Evolutionary conservation across 1,140 invertebrate species (phyloP).

Genomic region (Pogonus chalceus): DNA sequence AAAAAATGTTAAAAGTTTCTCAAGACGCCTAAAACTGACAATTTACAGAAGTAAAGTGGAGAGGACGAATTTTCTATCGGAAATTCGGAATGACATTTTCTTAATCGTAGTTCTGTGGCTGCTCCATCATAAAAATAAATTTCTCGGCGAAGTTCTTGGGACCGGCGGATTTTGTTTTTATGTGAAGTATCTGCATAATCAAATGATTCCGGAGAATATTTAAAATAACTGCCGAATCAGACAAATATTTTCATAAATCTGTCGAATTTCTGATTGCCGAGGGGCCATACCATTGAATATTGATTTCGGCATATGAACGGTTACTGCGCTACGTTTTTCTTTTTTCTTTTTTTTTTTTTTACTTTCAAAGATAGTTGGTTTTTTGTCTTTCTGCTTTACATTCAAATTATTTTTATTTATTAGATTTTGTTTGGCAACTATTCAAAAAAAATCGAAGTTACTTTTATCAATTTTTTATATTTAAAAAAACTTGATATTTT

Average conservation of each 20-base stretch:
- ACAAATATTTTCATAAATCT: constrained; percentile 40
- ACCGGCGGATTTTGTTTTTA: constrained; percentile 24
- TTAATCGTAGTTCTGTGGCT: constrained; percentile 4
- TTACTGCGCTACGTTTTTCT: background rate
- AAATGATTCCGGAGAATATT: constrained; percentile 35
- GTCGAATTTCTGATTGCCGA: constrained; percentile 16
- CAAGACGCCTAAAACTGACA: no score
- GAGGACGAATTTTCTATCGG: background rate
- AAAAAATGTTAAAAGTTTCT: no score
- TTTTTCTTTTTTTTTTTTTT: background rate
- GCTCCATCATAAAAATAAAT: constrained; percentile 3
- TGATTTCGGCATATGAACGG: constrained; percentile 5
- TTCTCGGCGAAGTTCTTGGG: background rate
- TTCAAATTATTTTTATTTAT: no score
- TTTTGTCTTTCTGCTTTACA: no score
- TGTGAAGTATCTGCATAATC: constrained; percentile 34
- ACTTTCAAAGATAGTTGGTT: background rate
- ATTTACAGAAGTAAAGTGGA: background rate
- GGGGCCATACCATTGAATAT: constrained; percentile 3
- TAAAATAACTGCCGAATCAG: constrained; percentile 34
- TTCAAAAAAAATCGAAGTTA: no score
- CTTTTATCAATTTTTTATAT: no score
- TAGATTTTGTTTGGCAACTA: no score
- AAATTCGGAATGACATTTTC: constrained; percentile 5
- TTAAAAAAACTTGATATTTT: no score